Base-by-base conservation (phyloP, 2,888 invertebrate genomes). In the Allygus modestus region DNA sequence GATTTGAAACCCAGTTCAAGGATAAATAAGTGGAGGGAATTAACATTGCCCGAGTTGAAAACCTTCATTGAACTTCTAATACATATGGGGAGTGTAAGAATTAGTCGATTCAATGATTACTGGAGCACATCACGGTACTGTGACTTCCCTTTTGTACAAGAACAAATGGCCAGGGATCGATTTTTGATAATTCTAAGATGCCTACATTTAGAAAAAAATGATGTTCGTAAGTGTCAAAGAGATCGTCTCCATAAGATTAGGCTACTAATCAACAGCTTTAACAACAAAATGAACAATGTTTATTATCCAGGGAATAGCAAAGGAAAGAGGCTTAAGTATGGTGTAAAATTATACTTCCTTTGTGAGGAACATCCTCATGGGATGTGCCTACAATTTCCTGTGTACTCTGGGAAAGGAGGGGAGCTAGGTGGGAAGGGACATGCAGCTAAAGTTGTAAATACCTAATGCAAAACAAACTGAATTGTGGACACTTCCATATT, bases 341-440 rank as follows among this genome's bases (percentile, higher is more conserved):
- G 81, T 9, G 65, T 81, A 15, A 81, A 81, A 65, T n/a, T 81
- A 0, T 81, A 81, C 20, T 51, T n/a, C 23, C 33, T 81, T 1
- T 81, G 65, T 81, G 81, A 81, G 17, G n/a, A n/a, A n/a, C n/a
- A n/a, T n/a, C 61, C 81, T 33, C 15, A 37, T 37, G 81, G 65
- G 12, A 17, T 81, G 61, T 15, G 12, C 11, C 41, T 65, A 23
- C 1, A 12, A 11, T 81, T 61, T 23, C 12, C 54, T 1, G n/a
- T 81, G 2, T 81, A 81, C 15, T 37, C 23, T 37, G 65, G 81
- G 0, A 17, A 28, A 41, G 41, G n/a, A n/a, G 65, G 20, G 23
- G 65, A 65, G 20, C 26, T n/a, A n/a, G n/a, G n/a, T n/a, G n/a
- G n/a, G n/a, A n/a, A n/a, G n/a, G n/a, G n/a, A n/a, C n/a, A n/a